A percentile compares a stretch with the other conserved stretches of the same genome.
Conservation (phyloP, 2,797 vertebrate genomes). For the Enteromius trimaculatus region DNA sequence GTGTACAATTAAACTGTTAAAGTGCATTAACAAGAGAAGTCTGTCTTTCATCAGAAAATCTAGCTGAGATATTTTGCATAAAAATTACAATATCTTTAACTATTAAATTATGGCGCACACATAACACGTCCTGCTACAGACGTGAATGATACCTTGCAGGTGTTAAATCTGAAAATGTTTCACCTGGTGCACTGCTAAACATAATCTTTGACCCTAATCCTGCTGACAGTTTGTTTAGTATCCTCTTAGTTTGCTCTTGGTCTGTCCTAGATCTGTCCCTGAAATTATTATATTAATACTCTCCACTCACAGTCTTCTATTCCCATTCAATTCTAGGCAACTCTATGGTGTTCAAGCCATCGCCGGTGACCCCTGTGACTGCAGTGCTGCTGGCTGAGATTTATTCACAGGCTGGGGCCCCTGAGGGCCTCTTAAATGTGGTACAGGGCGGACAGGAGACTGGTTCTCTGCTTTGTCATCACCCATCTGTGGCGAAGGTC, state of each 20-base stretch:
- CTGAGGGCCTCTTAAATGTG: conserved; percentile 90
- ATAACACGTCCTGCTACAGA: not conserved
- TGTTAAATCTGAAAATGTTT: not conserved
- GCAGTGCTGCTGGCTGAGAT: conserved; percentile 90
- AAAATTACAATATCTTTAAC: not conserved
- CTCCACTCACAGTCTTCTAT: not conserved
- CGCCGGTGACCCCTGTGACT: conserved; percentile 90
- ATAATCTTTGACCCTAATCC: not conserved
- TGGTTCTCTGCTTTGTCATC: conserved; percentile 89
- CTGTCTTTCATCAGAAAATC: not conserved
- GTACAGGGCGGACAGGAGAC: conserved; percentile 91
- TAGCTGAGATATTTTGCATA: not conserved
- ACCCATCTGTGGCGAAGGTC: conserved; percentile 89
- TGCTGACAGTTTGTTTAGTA: not conserved
- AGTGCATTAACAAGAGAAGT: not conserved
- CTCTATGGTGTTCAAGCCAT: conserved; percentile 96
- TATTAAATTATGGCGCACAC: not conserved
- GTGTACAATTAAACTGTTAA: not conserved
- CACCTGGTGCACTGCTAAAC: not conserved
- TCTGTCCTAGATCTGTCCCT: not conserved
- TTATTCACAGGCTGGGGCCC: conserved; percentile 85
- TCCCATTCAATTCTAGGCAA: conserved; percentile 79
- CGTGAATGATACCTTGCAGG: not conserved
- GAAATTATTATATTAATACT: too few species aligned
- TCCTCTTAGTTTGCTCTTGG: not conserved